Evolutionary conservation across 2,888 invertebrate genomes (phyloP), one percentile per base, ranked within the genome.

Genomic region (Eurois occulta): DNA sequence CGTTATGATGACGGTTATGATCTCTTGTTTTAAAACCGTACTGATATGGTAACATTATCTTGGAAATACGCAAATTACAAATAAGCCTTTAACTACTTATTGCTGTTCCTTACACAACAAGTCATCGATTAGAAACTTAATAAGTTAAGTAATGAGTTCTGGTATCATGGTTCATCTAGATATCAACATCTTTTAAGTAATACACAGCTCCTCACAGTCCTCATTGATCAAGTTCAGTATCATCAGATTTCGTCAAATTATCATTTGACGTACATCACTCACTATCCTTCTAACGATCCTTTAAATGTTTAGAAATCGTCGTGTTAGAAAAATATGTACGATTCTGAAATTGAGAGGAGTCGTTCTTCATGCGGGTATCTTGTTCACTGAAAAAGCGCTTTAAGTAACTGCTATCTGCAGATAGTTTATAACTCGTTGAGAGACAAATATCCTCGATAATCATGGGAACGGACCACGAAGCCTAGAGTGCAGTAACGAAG

Each of bases 371-470:
- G 62, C 38, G 24, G 32, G 32, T 86, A 82, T 55, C 65, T 68
- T 78, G 55, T 71, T 79, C 69, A 35, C 13, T 75, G 79, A 69
- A 83, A 72, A 73, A 71, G 58, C 85, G 64, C 55, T 67, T 70
- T 67, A 72, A 86, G 79, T 70, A 67, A 75, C 72, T 70, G 38
- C 32, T 79, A 84, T 79, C 79, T 68, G 46, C 35, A 65, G 70
- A 86, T 79, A 71, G 62, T 79, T 84, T 83, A 78, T 62, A 84
- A 75, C 75, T 80, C 38, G 65, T 64, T 52, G 67, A 66, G 69
- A 68, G 72, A 78, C 78, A 82, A 80, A 87, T 82, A 79, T 81
- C 58, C 35, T 70, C 48, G 72, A 76, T 80, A 79, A 80, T 77
- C 78, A 81, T 79, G 80, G 77, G 72, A 88, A 86, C 77, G 41